Conservation (phyloP, 2,113 vertebrate species). For the human (Homo sapiens) region GRCh38 chr6:19455501-19456000, state of each 20-base stretch:
- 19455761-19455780: not conserved
- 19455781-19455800: not conserved
- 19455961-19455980: not conserved
- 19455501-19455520: not conserved
- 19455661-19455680: not conserved
- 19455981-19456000: not conserved
- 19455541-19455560: not conserved
- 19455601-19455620: not conserved
- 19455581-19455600: not conserved
- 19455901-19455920: not conserved
- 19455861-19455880: not conserved
- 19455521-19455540: not conserved
- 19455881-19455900: not conserved
- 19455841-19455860: not conserved
- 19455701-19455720: not conserved
- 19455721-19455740: not conserved
- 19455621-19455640: not conserved
- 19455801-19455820: not conserved
- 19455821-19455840: not conserved
- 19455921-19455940: not conserved
- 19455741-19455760: not conserved
- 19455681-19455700: not conserved
- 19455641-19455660: not conserved
- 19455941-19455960: not conserved
- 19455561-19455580: not conserved